These are phyloP conservation scores for Oxyscelio sp. DNA, from an alignment of 2,888 invertebrate genomes.

Conservation along the genomic window DNA sequence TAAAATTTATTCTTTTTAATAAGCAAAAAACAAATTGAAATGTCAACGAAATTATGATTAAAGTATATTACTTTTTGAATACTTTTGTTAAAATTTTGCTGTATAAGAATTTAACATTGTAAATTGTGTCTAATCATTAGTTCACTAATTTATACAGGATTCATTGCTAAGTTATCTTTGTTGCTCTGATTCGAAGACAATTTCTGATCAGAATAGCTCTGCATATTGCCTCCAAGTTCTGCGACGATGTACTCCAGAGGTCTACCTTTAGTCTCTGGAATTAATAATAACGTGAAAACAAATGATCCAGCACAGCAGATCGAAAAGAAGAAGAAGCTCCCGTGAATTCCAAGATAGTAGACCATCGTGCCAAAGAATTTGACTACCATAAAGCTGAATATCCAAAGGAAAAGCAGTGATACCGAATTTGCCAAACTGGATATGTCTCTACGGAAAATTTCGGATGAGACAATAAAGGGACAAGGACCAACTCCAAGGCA, in stretches of 20 bases:
- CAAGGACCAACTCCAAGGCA: conserved; percentile 89
- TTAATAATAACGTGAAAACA: conserved; percentile 79
- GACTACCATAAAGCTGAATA: conserved; percentile 80
- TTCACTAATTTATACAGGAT: conserved; percentile 48
- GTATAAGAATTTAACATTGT: no score
- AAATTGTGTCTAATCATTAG: conserved; percentile 12
- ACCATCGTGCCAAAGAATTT: conserved; percentile 82
- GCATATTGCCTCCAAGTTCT: conserved; percentile 80
- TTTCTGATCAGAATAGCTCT: conserved; percentile 70
- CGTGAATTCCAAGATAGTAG: conserved; percentile 80
- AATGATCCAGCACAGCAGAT: conserved; percentile 79
- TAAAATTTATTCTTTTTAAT: no score
- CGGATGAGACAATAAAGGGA: conserved; percentile 89
- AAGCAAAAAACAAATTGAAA: no score
- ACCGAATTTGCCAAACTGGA: conserved; percentile 80
- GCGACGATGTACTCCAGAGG: conserved; percentile 83
- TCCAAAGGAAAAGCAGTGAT: conserved; percentile 81
- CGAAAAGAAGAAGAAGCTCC: conserved; percentile 84
- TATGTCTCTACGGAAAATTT: conserved; percentile 88
- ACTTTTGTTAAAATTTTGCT: no score
- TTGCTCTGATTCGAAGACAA: not conserved
- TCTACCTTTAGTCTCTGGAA: conserved; percentile 86
- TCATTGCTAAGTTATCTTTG: conserved; percentile 53
- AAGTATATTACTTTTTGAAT: no score
- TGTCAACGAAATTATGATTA: no score